Evolutionary conservation across 1,140 invertebrate genomes (phyloP).

Genomic region (Bombus balteatus): DNA sequence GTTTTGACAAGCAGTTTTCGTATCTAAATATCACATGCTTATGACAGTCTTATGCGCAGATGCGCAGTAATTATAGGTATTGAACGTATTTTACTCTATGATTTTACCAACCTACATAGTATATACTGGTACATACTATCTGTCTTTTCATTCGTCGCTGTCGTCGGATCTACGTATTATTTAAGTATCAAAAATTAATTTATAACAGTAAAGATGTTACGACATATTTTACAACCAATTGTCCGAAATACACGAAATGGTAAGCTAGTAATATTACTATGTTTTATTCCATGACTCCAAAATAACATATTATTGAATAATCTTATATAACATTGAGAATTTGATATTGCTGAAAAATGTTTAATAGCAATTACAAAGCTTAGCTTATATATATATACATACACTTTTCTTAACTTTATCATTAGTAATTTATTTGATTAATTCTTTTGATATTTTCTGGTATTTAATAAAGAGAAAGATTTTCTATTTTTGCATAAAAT

Average conservation of each 20-base stretch:
- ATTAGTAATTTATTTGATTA: neutral
- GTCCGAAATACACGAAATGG: neutral
- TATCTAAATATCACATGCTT: neutral
- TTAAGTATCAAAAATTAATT: neutral
- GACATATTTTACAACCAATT: slow-evolving; percentile 12
- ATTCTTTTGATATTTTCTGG: neutral
- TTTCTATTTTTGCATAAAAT: neutral
- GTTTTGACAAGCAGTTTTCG: neutral
- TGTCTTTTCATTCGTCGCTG: neutral
- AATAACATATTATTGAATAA: neutral
- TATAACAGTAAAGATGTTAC: slow-evolving; percentile 22
- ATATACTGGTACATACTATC: neutral
- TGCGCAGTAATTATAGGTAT: neutral
- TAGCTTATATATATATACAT: neutral
- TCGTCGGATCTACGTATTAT: too few species aligned
- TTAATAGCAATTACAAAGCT: neutral
- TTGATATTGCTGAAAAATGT: neutral
- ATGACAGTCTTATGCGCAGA: neutral
- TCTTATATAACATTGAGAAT: slow-evolving; percentile 28
- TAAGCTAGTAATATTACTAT: slow-evolving; percentile 13
- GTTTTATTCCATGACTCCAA: neutral
- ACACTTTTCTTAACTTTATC: too few species aligned
- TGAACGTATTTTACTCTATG: neutral
- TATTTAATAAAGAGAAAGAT: neutral
- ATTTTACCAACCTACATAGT: neutral